Base-by-base conservation (phyloP, 1,140 invertebrate genomes). In the Chironomus striatipennis region DNA sequence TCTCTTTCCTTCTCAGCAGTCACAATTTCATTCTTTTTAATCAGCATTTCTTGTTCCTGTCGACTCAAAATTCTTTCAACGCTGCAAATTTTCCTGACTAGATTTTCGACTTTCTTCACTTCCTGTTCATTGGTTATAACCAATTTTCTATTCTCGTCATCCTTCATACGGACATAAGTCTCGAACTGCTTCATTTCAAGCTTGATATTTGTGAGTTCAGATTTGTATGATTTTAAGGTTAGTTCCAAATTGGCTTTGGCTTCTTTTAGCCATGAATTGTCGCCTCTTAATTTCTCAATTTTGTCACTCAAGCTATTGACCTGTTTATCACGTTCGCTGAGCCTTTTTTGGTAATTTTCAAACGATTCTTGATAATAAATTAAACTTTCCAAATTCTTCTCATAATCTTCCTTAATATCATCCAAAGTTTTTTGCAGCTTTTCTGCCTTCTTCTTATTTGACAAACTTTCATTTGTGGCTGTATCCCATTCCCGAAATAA, bases 401-500 rank as follows among this genome's bases (percentile, higher is more conserved):
- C 47, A n/a, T 57, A 12, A 57, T 57, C 15, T n/a, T 57, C 47
- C 12, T 12, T 57, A 12, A 57, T 15, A 15, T 57, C 47, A 5
- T 57, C 47, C n/a, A n/a, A 57, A 57, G 12, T 57, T 57, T 57
- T 57, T 15, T 10, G 47, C 15, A 12, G 15, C 4, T n/a, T 57
- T 57, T 57, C 12, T 12, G n/a, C 47, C 47, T 12, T 57, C 47
- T 57, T 57, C 47, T 57, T 34, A n/a, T 57, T 57, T 1, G 47
- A 7, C 5, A 57, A 4, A 57, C 12, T 57, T 5, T 57, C 47
- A 57, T 57, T 57, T n/a, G 12, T 57, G 5, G 47, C 47, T 15
- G n/a, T 12, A 15, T 57, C 47, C 47, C 47, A 57, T 57, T 57
- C 47, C 0, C 47, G 47, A 57, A n/a, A 80, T 43, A 86, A 75